Evolutionary conservation across 2,888 invertebrate species (phyloP), one percentile per base, ranked within the genome.

Genomic region (Nemoura dubitans): DNA sequence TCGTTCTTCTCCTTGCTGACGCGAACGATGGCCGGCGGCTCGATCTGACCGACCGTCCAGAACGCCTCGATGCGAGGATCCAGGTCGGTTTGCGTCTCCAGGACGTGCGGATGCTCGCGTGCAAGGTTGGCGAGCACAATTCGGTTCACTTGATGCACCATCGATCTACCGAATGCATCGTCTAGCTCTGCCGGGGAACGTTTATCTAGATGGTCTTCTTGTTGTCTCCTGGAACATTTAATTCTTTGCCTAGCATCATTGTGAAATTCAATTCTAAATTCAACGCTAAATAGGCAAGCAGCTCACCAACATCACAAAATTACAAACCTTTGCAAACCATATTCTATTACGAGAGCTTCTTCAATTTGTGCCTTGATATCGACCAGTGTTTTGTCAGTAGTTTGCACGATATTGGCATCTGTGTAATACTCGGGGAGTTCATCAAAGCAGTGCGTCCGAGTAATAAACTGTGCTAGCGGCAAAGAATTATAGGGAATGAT

Each of bases 21-120:
- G 14, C 92, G 89, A 0, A 93, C 90, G 76, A 89, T 89, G 78
- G 91, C 90, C 0, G 95, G 93, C 0, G 95, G 93, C 87, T 94
- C 91, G 89, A 96, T 94, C 85, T 96, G 96, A 85, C 97, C 97
- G 76, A 94, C 94, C 90, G 94, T 94, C 98, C 98, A 98, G 91
- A 96, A 97, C 30, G 97, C 96, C 92, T 97, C 96, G 89, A 97
- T 93, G 27, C 96, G 93, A 2, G 98, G 96, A 88, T 96, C 93
- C 89, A 94, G 93, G 91, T 98, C 97, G 43, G 96, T 91, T 93
- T 96, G 92, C 16, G 84, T 27, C 27, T 59, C 29, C 27, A 59
- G 89, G 89, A 97, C 92, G 92, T 97, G 95, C 0, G 93, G 91
- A 88, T 92, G 92, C 89, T 94, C 93, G 21, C 93, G 92, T 7